These are phyloP conservation scores for Tenualosa thibaudeaui DNA, from an alignment of 2,797 vertebrate species.

Conservation along the genomic window DNA sequence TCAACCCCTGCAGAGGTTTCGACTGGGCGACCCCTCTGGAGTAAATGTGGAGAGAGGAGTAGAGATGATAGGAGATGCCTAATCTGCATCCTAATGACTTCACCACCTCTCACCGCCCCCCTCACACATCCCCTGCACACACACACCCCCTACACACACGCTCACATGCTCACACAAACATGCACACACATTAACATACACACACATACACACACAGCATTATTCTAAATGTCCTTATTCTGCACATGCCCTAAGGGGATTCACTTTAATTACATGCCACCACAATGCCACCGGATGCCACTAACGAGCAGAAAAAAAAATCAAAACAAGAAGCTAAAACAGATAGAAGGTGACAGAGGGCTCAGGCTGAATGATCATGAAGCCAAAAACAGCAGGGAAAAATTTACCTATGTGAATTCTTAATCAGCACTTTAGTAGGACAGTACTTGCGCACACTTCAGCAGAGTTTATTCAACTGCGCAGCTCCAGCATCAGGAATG, in stretches of 20 bases:
- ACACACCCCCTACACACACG: background rate
- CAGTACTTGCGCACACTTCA: background rate
- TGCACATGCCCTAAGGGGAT: background rate
- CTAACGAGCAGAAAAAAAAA: no score
- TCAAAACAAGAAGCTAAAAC: no score
- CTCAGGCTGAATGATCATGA: background rate
- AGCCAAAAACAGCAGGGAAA: background rate
- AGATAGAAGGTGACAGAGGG: no score
- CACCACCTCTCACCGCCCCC: background rate
- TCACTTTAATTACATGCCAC: background rate
- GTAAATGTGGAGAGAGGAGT: constrained; percentile 1
- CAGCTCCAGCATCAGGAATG: background rate
- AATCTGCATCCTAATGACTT: background rate
- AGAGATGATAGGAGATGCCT: background rate
- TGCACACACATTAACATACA: no score
- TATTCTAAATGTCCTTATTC: background rate
- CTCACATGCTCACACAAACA: no score
- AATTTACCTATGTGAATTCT: background rate
- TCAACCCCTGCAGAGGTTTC: background rate
- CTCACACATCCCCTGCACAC: background rate
- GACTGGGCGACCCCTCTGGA: background rate
- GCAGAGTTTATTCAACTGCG: background rate
- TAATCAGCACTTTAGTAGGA: constrained; percentile 1
- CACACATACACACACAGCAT: background rate
- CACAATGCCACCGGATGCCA: background rate